phyloP scores from a whole-genome alignment of 2,113 vertebrate genomes.

The Amblyornis subalaris region DNA sequence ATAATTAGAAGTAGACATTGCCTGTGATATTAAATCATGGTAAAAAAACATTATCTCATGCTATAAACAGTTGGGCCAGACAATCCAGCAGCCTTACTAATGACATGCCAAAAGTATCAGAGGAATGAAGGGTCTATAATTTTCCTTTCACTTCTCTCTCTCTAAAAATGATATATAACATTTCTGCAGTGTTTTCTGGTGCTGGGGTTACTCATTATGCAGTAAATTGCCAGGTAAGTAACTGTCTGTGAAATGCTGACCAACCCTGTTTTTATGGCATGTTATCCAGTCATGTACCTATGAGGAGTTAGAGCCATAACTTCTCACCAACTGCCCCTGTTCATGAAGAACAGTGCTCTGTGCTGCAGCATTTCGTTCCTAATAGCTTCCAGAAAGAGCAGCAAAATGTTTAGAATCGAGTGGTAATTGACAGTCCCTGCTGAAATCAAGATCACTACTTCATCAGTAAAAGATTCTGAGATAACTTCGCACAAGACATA shows the following conservation, averaged over 20 bases:
- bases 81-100: neutral
- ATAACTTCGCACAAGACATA: neutral
- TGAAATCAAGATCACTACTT: neutral
- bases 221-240: neutral
- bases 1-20: neutral
- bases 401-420: neutral
- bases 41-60: neutral
- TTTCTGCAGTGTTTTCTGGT: neutral
- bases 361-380: neutral
- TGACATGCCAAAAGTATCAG: neutral
- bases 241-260: neutral
- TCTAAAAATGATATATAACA: neutral
- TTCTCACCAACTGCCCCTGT: neutral
- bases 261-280: neutral
- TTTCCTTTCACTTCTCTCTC: neutral
- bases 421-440: neutral
- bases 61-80: neutral
- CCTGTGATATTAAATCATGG: neutral
- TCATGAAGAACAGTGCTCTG: neutral
- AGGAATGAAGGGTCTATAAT: neutral
- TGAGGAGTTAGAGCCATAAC: fast-evolving
- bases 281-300: neutral
- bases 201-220: neutral
- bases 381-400: neutral
- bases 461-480: neutral